Percentiles rank a stretch among this genome's conserved stretches.
phyloP scores from a whole-genome alignment of 2,113 vertebrate species.

The Lipophrys pholis region DNA sequence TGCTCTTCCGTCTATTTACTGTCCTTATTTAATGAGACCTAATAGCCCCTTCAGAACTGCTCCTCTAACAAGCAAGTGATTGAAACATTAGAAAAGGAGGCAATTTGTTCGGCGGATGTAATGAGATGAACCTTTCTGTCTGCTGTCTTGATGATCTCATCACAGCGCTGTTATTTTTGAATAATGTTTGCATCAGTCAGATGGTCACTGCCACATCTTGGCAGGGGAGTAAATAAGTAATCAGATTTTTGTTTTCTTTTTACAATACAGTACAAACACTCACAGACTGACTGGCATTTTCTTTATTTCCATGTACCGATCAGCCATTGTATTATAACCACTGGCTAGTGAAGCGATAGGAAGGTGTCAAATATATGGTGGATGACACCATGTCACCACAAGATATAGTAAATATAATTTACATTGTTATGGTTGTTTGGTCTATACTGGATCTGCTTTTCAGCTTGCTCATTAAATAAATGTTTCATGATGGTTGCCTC shows the following conservation, averaged over 20 bases:
- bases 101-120: constrained; percentile 52
- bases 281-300: neutral
- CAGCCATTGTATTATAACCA: too few relatives aligned
- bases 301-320: too few relatives aligned
- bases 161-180: constrained; percentile 35
- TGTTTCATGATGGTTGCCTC: too few relatives aligned
- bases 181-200: constrained; percentile 35
- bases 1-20: constrained; percentile 14
- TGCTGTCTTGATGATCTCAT: constrained; percentile 42
- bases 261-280: neutral
- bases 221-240: constrained; percentile 21
- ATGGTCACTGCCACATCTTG: constrained; percentile 6
- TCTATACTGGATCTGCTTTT: too few relatives aligned
- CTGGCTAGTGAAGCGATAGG: too few relatives aligned
- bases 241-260: neutral
- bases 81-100: constrained; percentile 41
- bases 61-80: constrained; percentile 55
- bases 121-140: constrained; percentile 39
- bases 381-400: too few relatives aligned
- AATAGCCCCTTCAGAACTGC: constrained; percentile 44
- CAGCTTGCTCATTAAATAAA: too few relatives aligned
- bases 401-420: too few relatives aligned
- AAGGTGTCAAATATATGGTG: too few relatives aligned
- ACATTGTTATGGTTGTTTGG: too few relatives aligned
- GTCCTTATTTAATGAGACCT: constrained; percentile 53